A percentile compares a stretch with the other conserved stretches of the same genome.
phyloP scores from a whole-genome alignment of 2,113 vertebrate genomes.

The Australoheros scitulus region DNA sequence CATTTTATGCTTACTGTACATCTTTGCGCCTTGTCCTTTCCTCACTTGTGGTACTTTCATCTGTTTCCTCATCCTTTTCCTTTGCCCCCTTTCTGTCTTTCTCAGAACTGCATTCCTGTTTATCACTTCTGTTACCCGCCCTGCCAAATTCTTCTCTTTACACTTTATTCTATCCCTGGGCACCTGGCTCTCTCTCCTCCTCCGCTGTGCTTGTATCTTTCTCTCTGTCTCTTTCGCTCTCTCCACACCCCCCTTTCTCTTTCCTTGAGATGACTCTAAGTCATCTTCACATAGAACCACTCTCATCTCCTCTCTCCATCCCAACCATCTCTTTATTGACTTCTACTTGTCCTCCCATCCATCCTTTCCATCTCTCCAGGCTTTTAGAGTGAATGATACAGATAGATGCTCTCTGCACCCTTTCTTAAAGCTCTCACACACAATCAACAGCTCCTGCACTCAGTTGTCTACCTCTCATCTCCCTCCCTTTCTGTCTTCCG shows the following conservation, averaged over 20 bases:
- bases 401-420: slow-evolving; percentile 76
- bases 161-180: slow-evolving; percentile 34
- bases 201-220: slow-evolving; percentile 3
- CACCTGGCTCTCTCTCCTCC: slow-evolving; percentile 27
- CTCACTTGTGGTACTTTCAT: slow-evolving; percentile 20
- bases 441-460: slow-evolving; percentile 73
- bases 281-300: slow-evolving; percentile 66
- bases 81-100: slow-evolving; percentile 11
- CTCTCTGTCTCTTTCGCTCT: not conserved
- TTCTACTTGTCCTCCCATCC: slow-evolving; percentile 75
- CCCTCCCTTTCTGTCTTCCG: slow-evolving; percentile 6
- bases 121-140: slow-evolving; percentile 19
- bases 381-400: slow-evolving; percentile 78
- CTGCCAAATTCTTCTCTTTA: slow-evolving; percentile 32
- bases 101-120: slow-evolving; percentile 33
- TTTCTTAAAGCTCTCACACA: slow-evolving; percentile 76
- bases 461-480: slow-evolving; percentile 61
- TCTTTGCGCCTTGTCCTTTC: slow-evolving; percentile 11
- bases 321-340: slow-evolving; percentile 75
- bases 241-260: not conserved
- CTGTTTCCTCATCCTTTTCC: not conserved
- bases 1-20: slow-evolving; percentile 22
- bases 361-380: slow-evolving; percentile 73
- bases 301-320: slow-evolving; percentile 66
- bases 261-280: slow-evolving; percentile 52